Base-by-base conservation (phyloP, 1,140 invertebrate genomes). In the Lordiphosa clarofinis region DNA sequence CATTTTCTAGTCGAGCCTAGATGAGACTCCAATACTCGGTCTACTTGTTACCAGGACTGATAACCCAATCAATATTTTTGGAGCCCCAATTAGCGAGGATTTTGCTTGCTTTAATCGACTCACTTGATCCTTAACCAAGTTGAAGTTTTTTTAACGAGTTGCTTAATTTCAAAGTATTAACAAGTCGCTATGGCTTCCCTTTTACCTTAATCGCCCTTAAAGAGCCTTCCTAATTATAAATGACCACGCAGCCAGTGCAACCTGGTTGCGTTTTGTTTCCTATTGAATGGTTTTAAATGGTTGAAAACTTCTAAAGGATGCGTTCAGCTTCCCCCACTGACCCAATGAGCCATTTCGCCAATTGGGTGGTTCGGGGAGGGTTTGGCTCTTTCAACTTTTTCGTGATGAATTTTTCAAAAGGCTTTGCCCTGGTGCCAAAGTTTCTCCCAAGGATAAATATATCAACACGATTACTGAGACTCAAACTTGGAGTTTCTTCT, bases 301-400 rank as follows among this genome's bases (percentile, higher is more conserved):
- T 31, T 31, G 7, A 8, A 31, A 31, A 31, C 28, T 7, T 31
- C 5, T 31, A 31, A 13, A 15, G 39, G 50, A 40, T 47, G 43
- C 24, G 43, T 33, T 46, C 31, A 48, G 54, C 55, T 70, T 37
- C 61, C 61, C 66, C 71, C 57, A 81, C 44, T 82, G 76, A 82
- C 76, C 76, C 75, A 81, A 81, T 81, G 76, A 75, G 71, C 76
- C 75, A 75, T 75, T 81, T 68, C 36, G 71, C 75, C 72, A 64
- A 75, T 81, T 72, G 76, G 54, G 76, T 76, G 72, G 48, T 15
- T 38, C 8, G 1, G 4, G 11, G 46, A 4, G 24, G n/a, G 15
- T 1, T 15, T 44, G 42, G 24, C 24, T 15, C 13, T 40, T 40
- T 44, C 42, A 54, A 71, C 40, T 68, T 53, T 35, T 33, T 57